Evolutionary conservation across 2,113 vertebrate species (phyloP).

Genomic region (Mustela lutreola): DNA sequence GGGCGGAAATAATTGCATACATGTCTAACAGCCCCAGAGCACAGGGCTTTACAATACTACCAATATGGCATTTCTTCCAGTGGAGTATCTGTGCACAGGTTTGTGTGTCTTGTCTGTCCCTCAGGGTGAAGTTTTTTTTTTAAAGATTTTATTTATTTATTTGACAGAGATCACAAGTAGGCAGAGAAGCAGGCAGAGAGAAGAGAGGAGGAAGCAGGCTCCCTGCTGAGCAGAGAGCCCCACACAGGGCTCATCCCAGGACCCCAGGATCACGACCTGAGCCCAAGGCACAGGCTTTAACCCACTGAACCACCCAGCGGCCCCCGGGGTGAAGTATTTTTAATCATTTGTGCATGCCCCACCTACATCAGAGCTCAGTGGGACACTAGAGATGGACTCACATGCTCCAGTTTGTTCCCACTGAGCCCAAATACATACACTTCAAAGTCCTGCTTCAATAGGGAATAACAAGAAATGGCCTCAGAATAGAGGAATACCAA

Average conservation of each 20-base stretch:
- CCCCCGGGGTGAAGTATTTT: neutral
- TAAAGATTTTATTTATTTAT: too few species aligned
- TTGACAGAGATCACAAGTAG: too few species aligned
- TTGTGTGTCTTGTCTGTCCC: neutral
- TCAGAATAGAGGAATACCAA: neutral
- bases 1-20: neutral
- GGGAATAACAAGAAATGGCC: neutral
- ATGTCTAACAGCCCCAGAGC: neutral
- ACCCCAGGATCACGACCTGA: too few species aligned
- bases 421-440: neutral
- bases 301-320: too few species aligned
- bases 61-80: neutral
- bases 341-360: neutral
- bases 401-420: neutral
- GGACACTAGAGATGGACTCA: neutral
- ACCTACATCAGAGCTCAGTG: neutral
- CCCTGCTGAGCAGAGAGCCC: too few species aligned
- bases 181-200: too few species aligned
- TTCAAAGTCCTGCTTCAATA: neutral
- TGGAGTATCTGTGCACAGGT: neutral
- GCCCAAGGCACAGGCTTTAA: too few species aligned
- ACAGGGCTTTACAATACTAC: neutral
- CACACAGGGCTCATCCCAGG: too few species aligned
- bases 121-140: neutral
- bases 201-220: too few species aligned